Evolutionary conservation across 2,888 invertebrate genomes (phyloP), one percentile per base, ranked within the genome.

Genomic region (Elgonia sp.): DNA sequence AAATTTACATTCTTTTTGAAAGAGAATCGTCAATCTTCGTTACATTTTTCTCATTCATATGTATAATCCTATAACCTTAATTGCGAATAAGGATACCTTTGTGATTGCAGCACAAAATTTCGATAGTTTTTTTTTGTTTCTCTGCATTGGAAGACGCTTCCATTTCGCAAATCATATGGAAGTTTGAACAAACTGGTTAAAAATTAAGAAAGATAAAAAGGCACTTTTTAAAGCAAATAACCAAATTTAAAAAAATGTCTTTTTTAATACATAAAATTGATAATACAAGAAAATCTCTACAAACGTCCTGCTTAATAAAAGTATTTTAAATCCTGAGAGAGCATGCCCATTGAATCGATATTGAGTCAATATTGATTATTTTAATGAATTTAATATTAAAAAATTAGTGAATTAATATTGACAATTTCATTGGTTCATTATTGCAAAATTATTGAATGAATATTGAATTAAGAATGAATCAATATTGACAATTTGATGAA

Each of bases 111-210:
- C 77, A 57, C 21, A 14, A 37, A 63, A 72, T 63, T 72, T 53
- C 10, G 16, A 62, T 14, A 39, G 9, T 16, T n/a, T 50, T 50
- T 50, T 50, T 53, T 73, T 76, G 18, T 14, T 69, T 63, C 12
- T 37, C 6, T 65, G 9, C 84, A 91, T 93, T 93, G 93, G 82
- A 86, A 94, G 93, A 94, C 93, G 92, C 93, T 93, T 92, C 93
- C 93, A 92, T 91, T 90, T 79, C 90, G n/a, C 10, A n/a, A 90
- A 90, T 91, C 86, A 63, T 39, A n/a, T 90, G 93, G 92, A 93
- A 93, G 92, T 93, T 93, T 92, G 18, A 12, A 37, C 55, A 72
- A 29, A 21, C 0, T 60, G 7, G 2, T 46, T 12, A n/a, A 73
- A 65, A 29, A 60, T 62, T 9, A 84, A 76, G 83, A 75, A 83